Evolutionary conservation across 2,113 vertebrate genomes (phyloP), one percentile per base, ranked within the genome.

Genomic region (Rhipidura dahli): DNA sequence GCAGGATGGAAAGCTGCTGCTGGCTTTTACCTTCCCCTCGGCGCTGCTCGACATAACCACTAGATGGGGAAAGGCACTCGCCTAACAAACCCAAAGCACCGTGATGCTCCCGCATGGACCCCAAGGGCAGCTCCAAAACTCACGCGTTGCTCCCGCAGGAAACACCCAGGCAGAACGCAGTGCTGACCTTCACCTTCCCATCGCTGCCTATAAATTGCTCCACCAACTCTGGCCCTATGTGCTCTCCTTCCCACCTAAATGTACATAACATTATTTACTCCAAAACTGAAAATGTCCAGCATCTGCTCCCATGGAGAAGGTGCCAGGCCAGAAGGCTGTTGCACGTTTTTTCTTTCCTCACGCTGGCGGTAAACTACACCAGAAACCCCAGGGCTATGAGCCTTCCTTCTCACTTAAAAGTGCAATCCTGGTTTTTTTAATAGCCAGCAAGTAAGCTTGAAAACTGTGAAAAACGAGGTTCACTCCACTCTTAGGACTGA

Each of bases 31-130:
- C 14, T 27, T 40, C 1, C 24, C 23, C 45, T 22, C 13, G 15
- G 51, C 31, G 2, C 37, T 4, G 13, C 45, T 51, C 14, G 1
- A 0, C 15, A 21, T 2, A 24, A 1, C 79, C 88, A 21, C 80
- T 56, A 90, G 88, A 77, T 90, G 88, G 88, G 54, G 80, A 35
- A 59, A 50, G 35, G 71, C 31, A 24, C 49, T 19, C 19, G 9
- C 35, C 22, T 13, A 3, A 7, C 54, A 9, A 47, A 1, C 30
- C 11, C 35, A 10, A 2, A 1, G 17, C 1, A 1, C n/a, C 3
- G 8, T 0, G 40, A 12, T 9, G 27, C 1, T 56, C 49, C 56
- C 40, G 9, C 1, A 1, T 0, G 7, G n/a, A 27, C 3, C 4
- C 26, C 30, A 1, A 5, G 26, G 30, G 47, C 40, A 49, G 35